Conservation (phyloP, 2,888 invertebrate genomes). For the Troilus luridus region DNA sequence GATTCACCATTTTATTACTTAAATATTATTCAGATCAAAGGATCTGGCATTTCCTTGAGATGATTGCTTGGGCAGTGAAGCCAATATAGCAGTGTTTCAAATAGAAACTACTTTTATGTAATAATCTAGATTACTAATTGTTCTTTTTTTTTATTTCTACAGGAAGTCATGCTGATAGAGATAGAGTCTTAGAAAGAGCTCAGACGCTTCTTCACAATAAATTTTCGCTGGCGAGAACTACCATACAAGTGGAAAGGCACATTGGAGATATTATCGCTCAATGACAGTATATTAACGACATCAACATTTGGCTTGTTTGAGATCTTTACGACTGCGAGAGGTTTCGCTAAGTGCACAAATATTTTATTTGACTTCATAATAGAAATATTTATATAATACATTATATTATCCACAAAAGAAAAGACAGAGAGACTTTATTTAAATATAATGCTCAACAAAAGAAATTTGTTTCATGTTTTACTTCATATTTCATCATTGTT, state of each 20-base stretch:
- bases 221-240: conserved; percentile 70
- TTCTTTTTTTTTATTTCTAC: conserved; percentile 64
- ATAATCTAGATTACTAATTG: background rate
- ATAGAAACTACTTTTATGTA: no score
- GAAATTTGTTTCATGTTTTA: conserved; percentile 26
- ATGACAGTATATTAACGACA: conserved; percentile 64
- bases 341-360: conserved; percentile 18
- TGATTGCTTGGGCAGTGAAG: no score
- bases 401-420: background rate
- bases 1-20: no score
- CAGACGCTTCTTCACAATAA: conserved; percentile 70
- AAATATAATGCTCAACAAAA: conserved; percentile 47
- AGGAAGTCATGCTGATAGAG: conserved; percentile 72
- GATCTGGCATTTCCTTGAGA: no score
- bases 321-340: background rate
- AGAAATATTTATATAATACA: background rate
- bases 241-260: conserved; percentile 72
- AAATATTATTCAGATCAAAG: no score
- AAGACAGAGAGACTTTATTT: background rate
- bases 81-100: no score
- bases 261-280: conserved; percentile 63
- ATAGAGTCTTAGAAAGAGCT: conserved; percentile 70
- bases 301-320: conserved; percentile 64
- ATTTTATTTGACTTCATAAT: conserved; percentile 39
- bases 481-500: background rate